phyloP scores from a whole-genome alignment of 2,888 invertebrate genomes.

The Xylota segnis region DNA sequence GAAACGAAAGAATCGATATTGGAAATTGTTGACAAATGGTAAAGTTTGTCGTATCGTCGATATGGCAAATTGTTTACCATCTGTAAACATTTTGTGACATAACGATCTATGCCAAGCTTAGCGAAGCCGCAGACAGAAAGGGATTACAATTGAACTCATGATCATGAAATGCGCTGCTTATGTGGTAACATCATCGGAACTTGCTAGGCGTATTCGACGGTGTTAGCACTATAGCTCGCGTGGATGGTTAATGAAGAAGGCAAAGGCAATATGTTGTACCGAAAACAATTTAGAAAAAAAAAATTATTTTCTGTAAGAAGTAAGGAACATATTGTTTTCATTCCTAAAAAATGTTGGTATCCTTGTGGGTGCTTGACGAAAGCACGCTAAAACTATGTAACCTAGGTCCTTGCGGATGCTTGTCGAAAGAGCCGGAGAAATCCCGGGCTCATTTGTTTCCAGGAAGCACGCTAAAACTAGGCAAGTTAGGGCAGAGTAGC shows the following conservation, averaged over 20 bases:
- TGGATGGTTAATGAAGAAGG: background rate
- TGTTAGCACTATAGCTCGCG: background rate
- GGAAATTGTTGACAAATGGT: background rate
- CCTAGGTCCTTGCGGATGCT: too few relatives aligned
- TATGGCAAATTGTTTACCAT: background rate
- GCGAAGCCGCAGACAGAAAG: background rate
- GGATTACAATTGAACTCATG: background rate
- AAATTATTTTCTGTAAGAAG: background rate
- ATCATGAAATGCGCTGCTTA: background rate
- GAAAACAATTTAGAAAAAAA: background rate
- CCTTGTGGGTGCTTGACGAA: too few relatives aligned
- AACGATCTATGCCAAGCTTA: background rate
- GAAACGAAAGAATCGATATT: background rate
- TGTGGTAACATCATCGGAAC: background rate
- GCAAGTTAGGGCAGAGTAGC: too few relatives aligned
- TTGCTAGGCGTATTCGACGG: background rate
- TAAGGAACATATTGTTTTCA: background rate
- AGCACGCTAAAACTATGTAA: too few relatives aligned
- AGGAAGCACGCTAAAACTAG: too few relatives aligned
- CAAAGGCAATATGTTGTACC: background rate
- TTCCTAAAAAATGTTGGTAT: background rate
- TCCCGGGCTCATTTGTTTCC: too few relatives aligned
- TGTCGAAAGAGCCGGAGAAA: too few relatives aligned
- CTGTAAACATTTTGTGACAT: conserved; percentile 2
- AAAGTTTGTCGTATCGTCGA: background rate